Evolutionary conservation across 2,113 vertebrate species (phyloP), one percentile per base, ranked within the genome.

Genomic region (Gobio gobio): DNA sequence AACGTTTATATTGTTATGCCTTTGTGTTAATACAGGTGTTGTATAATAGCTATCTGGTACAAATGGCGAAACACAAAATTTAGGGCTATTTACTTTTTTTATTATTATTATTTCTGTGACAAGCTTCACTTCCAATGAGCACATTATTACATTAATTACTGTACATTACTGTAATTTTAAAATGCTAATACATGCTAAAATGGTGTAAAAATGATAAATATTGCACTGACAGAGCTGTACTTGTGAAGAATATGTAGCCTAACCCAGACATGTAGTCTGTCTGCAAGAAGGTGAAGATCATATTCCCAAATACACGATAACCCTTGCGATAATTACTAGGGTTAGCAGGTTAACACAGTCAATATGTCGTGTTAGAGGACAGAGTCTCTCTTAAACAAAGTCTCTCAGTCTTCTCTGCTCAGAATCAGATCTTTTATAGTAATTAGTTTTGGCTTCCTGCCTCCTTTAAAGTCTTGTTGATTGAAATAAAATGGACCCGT

Each of bases 321-420:
- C 77, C 66, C 79, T 74, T 84, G 70, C 64, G 73, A 82, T 86
- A 84, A 89, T 87, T 70, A 78, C 84, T 3, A 72, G 78, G 86
- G 86, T 86, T 83, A 77, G 47, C 76, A 61, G 84, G 86, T 87
- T 87, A 87, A 87, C 86, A 78, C 66, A 82, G 77, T 87, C 88
- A 84, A n/a, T 58, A 83, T 86, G 84, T 51, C 47, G 36, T 26
- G 26, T 59, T 61, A 26, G 33, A 43, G 20, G 63, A 73, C 36
- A 56, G 54, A 47, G 56, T 49, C 64, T 58, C 24, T 84, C 76
- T 72, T n/a, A 64, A 58, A 40, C 73, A 70, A n/a, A 40, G 61
- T 59, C 82, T 63, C 22, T 84, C 47, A 84, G 78, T 79, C 78
- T 79, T 79, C 26, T 18, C 66, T 70, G 80, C 10, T 58, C 3